These are phyloP conservation scores for Eupeodes luniger DNA, from an alignment of 2,888 invertebrate genomes.

Conservation along the genomic window DNA sequence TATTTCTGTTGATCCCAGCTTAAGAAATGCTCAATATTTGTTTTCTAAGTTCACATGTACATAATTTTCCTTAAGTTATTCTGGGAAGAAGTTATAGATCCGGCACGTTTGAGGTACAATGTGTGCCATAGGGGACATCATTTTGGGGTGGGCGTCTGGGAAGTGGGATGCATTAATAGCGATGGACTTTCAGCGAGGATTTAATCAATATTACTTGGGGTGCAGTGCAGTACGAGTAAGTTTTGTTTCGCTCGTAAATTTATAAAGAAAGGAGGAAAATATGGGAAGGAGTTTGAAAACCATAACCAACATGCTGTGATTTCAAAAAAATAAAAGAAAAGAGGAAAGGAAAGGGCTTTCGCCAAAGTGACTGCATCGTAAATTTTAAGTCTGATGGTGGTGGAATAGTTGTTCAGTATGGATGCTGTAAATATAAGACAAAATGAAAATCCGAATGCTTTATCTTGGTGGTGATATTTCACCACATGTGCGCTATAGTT, in stretches of 20 bases:
- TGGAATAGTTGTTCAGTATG: slow-evolving; percentile 4
- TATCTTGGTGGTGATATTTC: no score
- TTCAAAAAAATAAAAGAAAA: slow-evolving; percentile 28
- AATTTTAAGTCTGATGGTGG: slow-evolving; percentile 24
- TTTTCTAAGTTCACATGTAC: slow-evolving; percentile 30
- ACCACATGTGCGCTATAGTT: no score
- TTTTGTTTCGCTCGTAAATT: slow-evolving; percentile 43
- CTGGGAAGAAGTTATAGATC: slow-evolving; percentile 2
- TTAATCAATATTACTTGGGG: slow-evolving; percentile 45
- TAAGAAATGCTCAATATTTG: slow-evolving; percentile 42
- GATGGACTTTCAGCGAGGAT: slow-evolving; percentile 11
- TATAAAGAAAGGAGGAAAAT: slow-evolving; percentile 12
- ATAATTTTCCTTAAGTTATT: slow-evolving; percentile 19
- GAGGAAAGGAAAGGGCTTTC: background rate
- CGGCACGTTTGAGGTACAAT: background rate
- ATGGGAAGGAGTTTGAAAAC: slow-evolving; percentile 1
- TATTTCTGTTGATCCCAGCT: slow-evolving; percentile 41
- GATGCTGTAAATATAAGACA: no score
- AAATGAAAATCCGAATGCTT: no score
- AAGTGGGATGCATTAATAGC: slow-evolving; percentile 17
- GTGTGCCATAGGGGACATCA: background rate
- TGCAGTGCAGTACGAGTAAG: slow-evolving; percentile 38
- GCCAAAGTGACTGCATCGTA: slow-evolving; percentile 40
- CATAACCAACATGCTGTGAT: slow-evolving; percentile 38
- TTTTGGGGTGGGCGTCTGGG: background rate